Evolutionary conservation across 2,888 invertebrate species (phyloP).

Genomic region (Aspidapion aeneum): DNA sequence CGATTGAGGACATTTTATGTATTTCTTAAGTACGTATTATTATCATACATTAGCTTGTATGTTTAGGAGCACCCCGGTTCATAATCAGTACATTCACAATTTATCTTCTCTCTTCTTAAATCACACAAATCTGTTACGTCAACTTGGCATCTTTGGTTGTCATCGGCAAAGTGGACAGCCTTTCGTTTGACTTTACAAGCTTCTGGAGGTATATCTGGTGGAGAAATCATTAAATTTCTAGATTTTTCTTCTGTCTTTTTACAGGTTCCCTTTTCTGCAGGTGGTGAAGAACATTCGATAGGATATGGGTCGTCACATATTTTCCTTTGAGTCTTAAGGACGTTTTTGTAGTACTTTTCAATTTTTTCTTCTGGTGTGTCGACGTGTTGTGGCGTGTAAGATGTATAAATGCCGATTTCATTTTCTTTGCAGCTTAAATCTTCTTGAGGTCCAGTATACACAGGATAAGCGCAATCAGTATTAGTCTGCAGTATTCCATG

Average conservation of each 20-base stretch:
- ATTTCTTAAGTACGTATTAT: too few relatives aligned
- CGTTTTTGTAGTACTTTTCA: constrained; percentile 43
- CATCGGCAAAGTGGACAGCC: constrained; percentile 39
- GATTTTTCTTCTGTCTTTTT: constrained; percentile 22
- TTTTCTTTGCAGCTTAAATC: constrained; percentile 38
- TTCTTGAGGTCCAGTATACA: constrained; percentile 38
- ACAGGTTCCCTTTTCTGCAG: constrained; percentile 13
- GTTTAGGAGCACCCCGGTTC: constrained; percentile 25
- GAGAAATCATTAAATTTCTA: constrained; percentile 39
- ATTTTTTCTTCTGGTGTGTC: constrained; percentile 45
- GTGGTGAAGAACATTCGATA: constrained; percentile 36
- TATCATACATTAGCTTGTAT: too few relatives aligned
- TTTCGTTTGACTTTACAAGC: constrained; percentile 38
- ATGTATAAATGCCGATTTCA: constrained; percentile 30
- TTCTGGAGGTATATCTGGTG: constrained; percentile 37
- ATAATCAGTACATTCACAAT: constrained; percentile 43
- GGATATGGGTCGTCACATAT: constrained; percentile 38
- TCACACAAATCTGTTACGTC: constrained; percentile 42
- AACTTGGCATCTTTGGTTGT: constrained; percentile 37
- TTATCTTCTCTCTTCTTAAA: constrained; percentile 37
- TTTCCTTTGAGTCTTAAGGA: constrained; percentile 40
- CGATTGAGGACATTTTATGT: too few relatives aligned
- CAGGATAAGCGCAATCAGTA: constrained; percentile 39
- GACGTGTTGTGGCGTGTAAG: constrained; percentile 42
- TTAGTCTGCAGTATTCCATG: constrained; percentile 43